Evolutionary conservation across 2,888 invertebrate genomes (phyloP).

Genomic region (Salpingus planirostris): DNA sequence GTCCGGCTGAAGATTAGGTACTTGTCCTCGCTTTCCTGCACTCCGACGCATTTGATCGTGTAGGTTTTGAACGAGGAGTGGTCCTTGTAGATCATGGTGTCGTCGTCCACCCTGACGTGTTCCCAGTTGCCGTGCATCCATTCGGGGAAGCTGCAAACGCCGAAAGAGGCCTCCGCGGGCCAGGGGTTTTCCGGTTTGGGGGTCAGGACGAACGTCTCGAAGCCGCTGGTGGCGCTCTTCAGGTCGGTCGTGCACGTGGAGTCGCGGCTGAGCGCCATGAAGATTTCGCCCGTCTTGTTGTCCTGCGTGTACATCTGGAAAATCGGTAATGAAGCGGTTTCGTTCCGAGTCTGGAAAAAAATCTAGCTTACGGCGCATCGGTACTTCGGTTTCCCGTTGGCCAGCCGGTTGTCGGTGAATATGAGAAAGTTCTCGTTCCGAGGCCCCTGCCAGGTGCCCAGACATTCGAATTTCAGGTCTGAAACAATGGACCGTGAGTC

Average conservation of each 20-base stretch:
- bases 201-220: constrained; percentile 48
- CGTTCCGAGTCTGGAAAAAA: neutral
- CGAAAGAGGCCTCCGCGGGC: constrained; percentile 37
- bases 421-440: constrained; percentile 50
- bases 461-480: constrained; percentile 53
- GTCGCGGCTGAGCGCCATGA: constrained; percentile 54
- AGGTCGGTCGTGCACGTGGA: constrained; percentile 53
- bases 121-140: constrained; percentile 58
- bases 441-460: constrained; percentile 54
- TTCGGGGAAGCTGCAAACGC: constrained; percentile 47
- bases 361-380: constrained; percentile 49
- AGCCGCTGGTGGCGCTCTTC: constrained; percentile 47
- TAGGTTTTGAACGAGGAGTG: constrained; percentile 46
- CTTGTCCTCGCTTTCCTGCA: constrained; percentile 37
- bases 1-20: constrained; percentile 46
- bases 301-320: constrained; percentile 12
- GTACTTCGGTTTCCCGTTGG: constrained; percentile 45
- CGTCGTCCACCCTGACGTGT: constrained; percentile 43
- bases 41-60: constrained; percentile 43
- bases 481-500: no score
- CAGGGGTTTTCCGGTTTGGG: constrained; percentile 34
- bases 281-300: constrained; percentile 40
- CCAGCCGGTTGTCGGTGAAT: constrained; percentile 44
- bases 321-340: constrained; percentile 1
- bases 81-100: constrained; percentile 45